phyloP scores from a whole-genome alignment of 23 tunicate species.

The Ciona savignyi region DNA sequence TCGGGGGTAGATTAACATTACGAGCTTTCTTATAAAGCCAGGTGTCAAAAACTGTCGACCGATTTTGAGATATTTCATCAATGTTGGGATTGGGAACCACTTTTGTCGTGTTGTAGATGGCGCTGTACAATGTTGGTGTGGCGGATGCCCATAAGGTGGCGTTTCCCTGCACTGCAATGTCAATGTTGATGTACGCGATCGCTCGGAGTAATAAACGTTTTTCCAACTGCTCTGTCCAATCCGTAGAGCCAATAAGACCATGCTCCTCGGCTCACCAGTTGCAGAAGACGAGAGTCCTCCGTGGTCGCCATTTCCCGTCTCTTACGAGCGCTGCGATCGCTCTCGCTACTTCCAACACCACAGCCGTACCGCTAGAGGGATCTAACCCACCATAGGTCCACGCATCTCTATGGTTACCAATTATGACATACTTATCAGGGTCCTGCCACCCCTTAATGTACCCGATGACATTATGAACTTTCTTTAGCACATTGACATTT shows the following conservation, averaged over 20 bases:
- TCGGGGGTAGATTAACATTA: constrained; percentile 27
- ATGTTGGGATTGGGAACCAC: constrained; percentile 50
- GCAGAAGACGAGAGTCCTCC: constrained; percentile 43
- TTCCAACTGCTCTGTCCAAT: constrained; percentile 61
- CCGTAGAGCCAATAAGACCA: constrained; percentile 68
- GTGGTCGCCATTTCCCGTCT: constrained; percentile 66
- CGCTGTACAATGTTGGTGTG: constrained; percentile 34
- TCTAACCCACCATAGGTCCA: constrained; percentile 76
- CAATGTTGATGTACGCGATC: constrained; percentile 41
- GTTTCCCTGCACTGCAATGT: constrained; percentile 54
- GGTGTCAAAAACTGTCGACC: constrained; percentile 81
- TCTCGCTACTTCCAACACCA: constrained; percentile 49
- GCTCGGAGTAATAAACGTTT: constrained; percentile 26
- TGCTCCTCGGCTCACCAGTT: constrained; percentile 80
- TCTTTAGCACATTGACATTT: constrained; percentile 14
- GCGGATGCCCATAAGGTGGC: constrained; percentile 54
- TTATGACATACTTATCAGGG: constrained; percentile 60
- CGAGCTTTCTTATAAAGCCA: constrained; percentile 35
- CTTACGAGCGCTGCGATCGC: constrained; percentile 25
- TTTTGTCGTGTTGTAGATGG: constrained; percentile 34
- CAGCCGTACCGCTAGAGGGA: constrained; percentile 79
- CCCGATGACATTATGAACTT: constrained; percentile 11
- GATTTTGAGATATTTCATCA: constrained; percentile 24
- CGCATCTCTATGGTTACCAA: constrained; percentile 86
- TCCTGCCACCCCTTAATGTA: constrained; percentile 36